Evolutionary conservation across 2,113 vertebrate genomes (phyloP), one percentile per base, ranked within the genome.

Genomic region (Macquaria ambigua): DNA sequence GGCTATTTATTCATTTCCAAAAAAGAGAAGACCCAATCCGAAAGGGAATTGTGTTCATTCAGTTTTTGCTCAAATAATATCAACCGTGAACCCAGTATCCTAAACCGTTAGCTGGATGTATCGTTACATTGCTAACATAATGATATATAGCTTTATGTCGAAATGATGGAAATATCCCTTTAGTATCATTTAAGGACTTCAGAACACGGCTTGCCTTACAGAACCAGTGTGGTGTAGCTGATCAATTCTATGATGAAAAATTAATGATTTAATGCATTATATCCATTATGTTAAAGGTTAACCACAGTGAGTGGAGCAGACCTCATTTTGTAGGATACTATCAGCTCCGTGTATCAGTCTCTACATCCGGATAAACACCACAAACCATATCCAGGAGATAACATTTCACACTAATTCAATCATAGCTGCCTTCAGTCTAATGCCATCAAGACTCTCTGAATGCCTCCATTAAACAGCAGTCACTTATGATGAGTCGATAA

Each of bases 351-450:
- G 34, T 15, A 55, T 62, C 72, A 50, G 69, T 41, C 55, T 84
- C 76, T 12, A 62, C 80, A 87, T 84, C 82, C 56, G 53, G 67
- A 86, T 21, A 77, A 67, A 46, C 61, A 68, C 81, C 64, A 37
- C 86, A 87, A 75, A 84, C 79, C 79, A 85, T n/a, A 86, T 90
- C 74, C 69, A 84, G 80, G 55, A 73, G 75, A 81, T 93, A 58
- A 20, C 0, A 8, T 93, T 93, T 87, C 92, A 64, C 23, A 4
- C 46, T 92, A 77, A 94, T 58, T 55, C 59, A 87, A 91, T 94
- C 64, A 78, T 0, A 70, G 83, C 69, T 69, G 72, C 81, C 74
- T 82, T 89, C 67, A 71, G 8, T 69, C 71, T 87, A 55, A 88
- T 63, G 79, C 62, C 55, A 48, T 77, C 66, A 12, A 58, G 55